Evolutionary conservation across 2,888 invertebrate species (phyloP), one percentile per base, ranked within the genome.

Genomic region (Morpho deidamia): DNA sequence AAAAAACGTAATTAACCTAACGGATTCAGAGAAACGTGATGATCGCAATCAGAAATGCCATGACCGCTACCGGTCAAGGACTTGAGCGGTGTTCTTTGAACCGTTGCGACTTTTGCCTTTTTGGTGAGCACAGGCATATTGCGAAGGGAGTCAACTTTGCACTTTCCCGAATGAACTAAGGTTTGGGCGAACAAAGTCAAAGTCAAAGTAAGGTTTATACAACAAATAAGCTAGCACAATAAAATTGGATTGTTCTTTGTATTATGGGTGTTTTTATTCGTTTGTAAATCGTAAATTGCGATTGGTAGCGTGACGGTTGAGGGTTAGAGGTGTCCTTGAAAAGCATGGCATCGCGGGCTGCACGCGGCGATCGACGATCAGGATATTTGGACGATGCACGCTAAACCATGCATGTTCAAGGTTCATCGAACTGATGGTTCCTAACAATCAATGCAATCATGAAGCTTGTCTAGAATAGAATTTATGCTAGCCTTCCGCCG

Each of bases 261-360:
- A 35, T 38, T 49, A 10, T 9, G 34, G 10, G 39, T 3, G 3
- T 5, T 23, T 23, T 23, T 23, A 23, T 23, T 51, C 35, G 45
- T 44, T 50, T 38, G 11, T 11, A 33, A 47, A 48, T 63, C 68
- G 63, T 72, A 72, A 74, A 70, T 66, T 73, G 75, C 70, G 11
- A 77, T 67, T 53, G 70, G 48, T 78, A 60, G 76, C 81, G 76
- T 79, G 76, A 74, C 53, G 56, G 57, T 64, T 60, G 55, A 39
- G 53, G 50, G 58, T 57, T 59, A 53, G 59, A 56, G 56, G 45
- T 53, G 68, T 67, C 70, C 70, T 71, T 70, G 68, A 67, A 58
- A 56, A 58, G 34, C 56, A 43, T 58, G 53, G 53, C 43, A 56
- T 51, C 12, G 48, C 40, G 53, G 61, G 44, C 63, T 67, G 65